Percentiles rank a stretch among this genome's conserved stretches.
Conservation (phyloP, 2,888 invertebrate genomes). For the Zygaena filipendulae region DNA sequence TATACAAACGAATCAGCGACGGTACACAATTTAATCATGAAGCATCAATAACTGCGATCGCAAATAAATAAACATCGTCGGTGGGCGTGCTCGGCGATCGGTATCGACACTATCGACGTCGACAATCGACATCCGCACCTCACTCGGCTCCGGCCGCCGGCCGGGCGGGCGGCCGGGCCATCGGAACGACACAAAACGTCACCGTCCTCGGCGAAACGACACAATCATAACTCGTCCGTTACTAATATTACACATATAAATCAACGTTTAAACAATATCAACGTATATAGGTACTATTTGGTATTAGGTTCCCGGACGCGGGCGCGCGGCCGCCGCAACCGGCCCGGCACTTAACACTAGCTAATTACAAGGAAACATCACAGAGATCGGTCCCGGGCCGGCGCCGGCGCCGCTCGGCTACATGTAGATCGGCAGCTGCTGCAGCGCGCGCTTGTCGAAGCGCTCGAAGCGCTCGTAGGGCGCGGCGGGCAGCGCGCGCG, state of each 20-base stretch:
- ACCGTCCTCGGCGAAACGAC: slow-evolving; percentile 25
- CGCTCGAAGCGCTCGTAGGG: slow-evolving; percentile 55
- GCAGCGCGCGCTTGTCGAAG: slow-evolving; percentile 62
- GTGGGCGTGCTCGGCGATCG: slow-evolving; percentile 31
- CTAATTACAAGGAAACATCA: slow-evolving; percentile 56
- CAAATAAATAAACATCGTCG: slow-evolving; percentile 57
- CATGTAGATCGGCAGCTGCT: slow-evolving; percentile 65
- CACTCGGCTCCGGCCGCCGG: slow-evolving; percentile 18
- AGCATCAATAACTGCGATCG: slow-evolving; percentile 58
- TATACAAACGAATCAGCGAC: slow-evolving; percentile 61
- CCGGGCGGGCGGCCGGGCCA: slow-evolving; percentile 15
- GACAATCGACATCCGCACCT: slow-evolving; percentile 11
- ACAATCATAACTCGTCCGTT: slow-evolving; percentile 34
- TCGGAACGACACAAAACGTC: slow-evolving; percentile 20
- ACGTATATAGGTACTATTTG: slow-evolving; percentile 60
- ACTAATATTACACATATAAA: slow-evolving; percentile 53
- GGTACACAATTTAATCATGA: slow-evolving; percentile 56
- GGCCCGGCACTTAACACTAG: slow-evolving; percentile 42
- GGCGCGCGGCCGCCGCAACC: slow-evolving; percentile 18
- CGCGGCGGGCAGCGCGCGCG: slow-evolving; percentile 44
- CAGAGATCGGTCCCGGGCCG: slow-evolving; percentile 37
- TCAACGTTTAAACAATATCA: slow-evolving; percentile 56
- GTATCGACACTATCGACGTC: slow-evolving; percentile 13
- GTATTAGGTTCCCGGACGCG: slow-evolving; percentile 35
- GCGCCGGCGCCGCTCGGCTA: too few species aligned